These are phyloP conservation scores for Cossypha niveicapilla DNA, from an alignment of 2,797 vertebrate species.

Conservation along the genomic window DNA sequence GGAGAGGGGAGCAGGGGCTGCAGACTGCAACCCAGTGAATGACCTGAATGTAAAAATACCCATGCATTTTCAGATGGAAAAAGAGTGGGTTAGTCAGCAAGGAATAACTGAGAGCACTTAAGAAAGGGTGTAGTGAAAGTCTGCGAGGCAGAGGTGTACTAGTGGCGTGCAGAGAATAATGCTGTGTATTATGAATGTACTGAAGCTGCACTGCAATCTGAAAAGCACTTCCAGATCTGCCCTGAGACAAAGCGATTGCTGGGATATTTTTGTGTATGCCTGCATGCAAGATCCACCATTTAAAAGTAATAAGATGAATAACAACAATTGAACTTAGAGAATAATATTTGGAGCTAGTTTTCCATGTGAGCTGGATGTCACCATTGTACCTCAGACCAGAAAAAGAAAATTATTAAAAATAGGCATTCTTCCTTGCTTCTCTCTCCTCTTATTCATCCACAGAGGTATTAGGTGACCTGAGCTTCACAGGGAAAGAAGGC, in stretches of 20 bases:
- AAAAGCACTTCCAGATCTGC: neutral
- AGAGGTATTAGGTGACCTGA: neutral
- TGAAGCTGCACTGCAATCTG: neutral
- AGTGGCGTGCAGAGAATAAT: neutral
- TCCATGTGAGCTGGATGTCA: neutral
- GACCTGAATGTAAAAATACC: neutral
- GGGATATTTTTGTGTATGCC: neutral
- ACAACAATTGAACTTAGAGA: neutral
- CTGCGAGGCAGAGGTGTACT: neutral
- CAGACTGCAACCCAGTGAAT: neutral
- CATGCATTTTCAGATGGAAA: neutral
- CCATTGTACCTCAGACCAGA: neutral
- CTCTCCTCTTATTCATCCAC: neutral
- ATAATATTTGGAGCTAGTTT: neutral
- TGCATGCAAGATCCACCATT: neutral
- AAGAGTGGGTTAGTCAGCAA: neutral
- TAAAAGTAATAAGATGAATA: neutral
- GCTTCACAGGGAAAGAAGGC: neutral
- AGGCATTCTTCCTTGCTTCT: neutral
- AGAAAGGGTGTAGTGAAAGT: neutral
- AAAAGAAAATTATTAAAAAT: neutral
- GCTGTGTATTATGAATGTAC: fast-evolving
- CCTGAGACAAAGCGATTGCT: neutral
- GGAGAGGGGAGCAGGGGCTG: neutral
- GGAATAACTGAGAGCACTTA: neutral